Percentiles rank a stretch among this genome's conserved stretches.
phyloP scores from a whole-genome alignment of 2,888 invertebrate species.

The Schizotus pectinicornis region DNA sequence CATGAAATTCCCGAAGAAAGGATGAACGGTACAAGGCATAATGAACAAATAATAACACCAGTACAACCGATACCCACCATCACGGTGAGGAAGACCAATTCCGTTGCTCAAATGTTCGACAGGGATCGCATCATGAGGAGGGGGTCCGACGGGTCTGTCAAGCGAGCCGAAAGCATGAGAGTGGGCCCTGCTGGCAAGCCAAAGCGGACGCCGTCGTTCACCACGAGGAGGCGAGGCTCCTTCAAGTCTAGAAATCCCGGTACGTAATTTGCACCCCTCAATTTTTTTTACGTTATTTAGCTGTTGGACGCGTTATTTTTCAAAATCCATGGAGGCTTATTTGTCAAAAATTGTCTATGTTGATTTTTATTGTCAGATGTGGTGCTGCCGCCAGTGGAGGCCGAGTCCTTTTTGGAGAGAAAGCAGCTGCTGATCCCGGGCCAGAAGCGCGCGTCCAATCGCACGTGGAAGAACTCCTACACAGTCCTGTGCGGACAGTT shows the following conservation, averaged over 20 bases:
- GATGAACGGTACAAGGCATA: slow-evolving; percentile 51
- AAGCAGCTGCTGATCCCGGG: slow-evolving; percentile 95
- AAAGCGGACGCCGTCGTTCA: slow-evolving; percentile 94
- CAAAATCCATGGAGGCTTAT: too few relatives aligned
- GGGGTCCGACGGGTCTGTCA: slow-evolving; percentile 66
- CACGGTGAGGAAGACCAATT: slow-evolving; percentile 64
- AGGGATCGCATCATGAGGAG: slow-evolving; percentile 63
- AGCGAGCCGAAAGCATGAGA: slow-evolving; percentile 91
- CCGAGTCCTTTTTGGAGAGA: slow-evolving; percentile 88
- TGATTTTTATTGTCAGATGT: slow-evolving; percentile 55
- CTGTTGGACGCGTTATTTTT: too few relatives aligned
- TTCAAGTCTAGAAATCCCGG: slow-evolving; percentile 75
- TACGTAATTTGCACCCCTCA: too few relatives aligned
- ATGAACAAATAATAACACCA: slow-evolving; percentile 15
- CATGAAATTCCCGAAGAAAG: slow-evolving; percentile 58
- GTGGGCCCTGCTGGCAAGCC: slow-evolving; percentile 70
- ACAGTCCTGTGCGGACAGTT: slow-evolving; percentile 96
- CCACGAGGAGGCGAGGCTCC: slow-evolving; percentile 87
- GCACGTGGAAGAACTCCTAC: slow-evolving; percentile 95
- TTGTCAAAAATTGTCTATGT: slow-evolving; percentile 1
- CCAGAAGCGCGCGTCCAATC: slow-evolving; percentile 91
- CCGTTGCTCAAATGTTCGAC: slow-evolving; percentile 66
- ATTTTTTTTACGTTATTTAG: neutral
- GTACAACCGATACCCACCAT: slow-evolving; percentile 50
- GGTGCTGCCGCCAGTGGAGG: slow-evolving; percentile 86